Conservation (phyloP, 2,888 invertebrate species). For the Ornithoptera alexandrae region DNA sequence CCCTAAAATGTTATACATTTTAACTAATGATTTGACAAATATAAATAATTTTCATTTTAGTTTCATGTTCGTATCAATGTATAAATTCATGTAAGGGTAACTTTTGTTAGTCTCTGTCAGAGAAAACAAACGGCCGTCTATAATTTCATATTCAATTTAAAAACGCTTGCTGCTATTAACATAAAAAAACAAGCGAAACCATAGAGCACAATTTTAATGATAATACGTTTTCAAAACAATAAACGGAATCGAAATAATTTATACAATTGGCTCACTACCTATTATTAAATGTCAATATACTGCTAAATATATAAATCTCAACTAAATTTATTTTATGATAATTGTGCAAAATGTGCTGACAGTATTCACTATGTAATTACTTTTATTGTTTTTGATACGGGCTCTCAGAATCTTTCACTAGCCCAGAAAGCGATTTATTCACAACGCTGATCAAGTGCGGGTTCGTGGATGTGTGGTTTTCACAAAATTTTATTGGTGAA, state of each 20-base stretch:
- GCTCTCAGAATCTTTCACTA: too few relatives aligned
- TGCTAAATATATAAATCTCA: not conserved
- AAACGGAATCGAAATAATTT: not conserved
- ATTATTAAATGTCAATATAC: not conserved
- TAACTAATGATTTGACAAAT: not conserved
- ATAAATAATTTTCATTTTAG: not conserved
- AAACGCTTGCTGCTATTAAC: slow-evolving; percentile 22
- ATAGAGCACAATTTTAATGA: slow-evolving; percentile 22
- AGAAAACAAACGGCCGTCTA: not conserved
- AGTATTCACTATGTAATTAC: not conserved
- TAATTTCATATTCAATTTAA: not conserved
- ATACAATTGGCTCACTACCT: slow-evolving; percentile 8
- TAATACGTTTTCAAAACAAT: not conserved
- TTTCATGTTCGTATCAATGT: not conserved
- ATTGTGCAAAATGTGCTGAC: not conserved
- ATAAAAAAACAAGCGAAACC: slow-evolving; percentile 2
- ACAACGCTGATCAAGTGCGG: too few relatives aligned
- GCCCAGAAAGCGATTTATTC: too few relatives aligned
- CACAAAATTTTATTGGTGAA: too few relatives aligned
- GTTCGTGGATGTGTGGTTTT: too few relatives aligned
- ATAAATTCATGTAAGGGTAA: not conserved
- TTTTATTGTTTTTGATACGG: too few relatives aligned
- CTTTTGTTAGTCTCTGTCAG: not conserved
- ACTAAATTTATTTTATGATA: not conserved
- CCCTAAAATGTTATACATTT: not conserved